Evolutionary conservation across 2,797 vertebrate species (phyloP), one percentile per base, ranked within the genome.

Genomic region (Mormyrus hasselquistii): DNA sequence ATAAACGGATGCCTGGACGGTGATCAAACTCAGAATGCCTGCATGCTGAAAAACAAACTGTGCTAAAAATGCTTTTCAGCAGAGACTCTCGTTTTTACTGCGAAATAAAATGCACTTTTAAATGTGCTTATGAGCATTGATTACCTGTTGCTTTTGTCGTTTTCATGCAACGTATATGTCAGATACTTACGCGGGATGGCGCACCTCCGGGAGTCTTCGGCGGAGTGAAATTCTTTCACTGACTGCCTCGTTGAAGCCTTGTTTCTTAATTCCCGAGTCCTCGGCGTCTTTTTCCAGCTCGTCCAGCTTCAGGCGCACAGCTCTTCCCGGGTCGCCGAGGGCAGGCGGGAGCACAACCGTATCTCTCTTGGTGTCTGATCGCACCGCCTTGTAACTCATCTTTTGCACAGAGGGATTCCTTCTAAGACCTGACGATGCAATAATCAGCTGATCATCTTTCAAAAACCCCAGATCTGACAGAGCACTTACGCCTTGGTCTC

Each of bases 161-260:
- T 84, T 79, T 52, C 82, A 52, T 49, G 44, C 49, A 84, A 49
- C 19, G 19, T 4, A 44, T 82, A 3, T n/a, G 79, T 0, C 47
- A 57, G n/a, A 4, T 95, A 96, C 97, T 98, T 95, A 98, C 97
- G 94, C 94, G 0, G 96, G 95, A 88, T 96, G 95, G 76, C 97
- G 96, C 89, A 91, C 91, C 90, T 97, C 97, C 0, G 97, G 97
- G 91, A 96, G 94, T 25, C 91, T 92, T 91, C 96, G 95, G 88
- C 91, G 96, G 89, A 95, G 91, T 2, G 96, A 92, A 34, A 95
- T 93, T 90, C 83, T 93, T 91, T 95, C 94, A 52, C 95, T 96
- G 87, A 94, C 91, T 14, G 16, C 93, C 88, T 96, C 94, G 41
- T 94, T 94, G 57, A 95, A 95, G 0, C 94, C 93, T 25, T 92